Percentiles rank a stretch among this genome's conserved stretches.
phyloP scores from a whole-genome alignment of 2,888 invertebrate species.

The Sthenelais limicola region DNA sequence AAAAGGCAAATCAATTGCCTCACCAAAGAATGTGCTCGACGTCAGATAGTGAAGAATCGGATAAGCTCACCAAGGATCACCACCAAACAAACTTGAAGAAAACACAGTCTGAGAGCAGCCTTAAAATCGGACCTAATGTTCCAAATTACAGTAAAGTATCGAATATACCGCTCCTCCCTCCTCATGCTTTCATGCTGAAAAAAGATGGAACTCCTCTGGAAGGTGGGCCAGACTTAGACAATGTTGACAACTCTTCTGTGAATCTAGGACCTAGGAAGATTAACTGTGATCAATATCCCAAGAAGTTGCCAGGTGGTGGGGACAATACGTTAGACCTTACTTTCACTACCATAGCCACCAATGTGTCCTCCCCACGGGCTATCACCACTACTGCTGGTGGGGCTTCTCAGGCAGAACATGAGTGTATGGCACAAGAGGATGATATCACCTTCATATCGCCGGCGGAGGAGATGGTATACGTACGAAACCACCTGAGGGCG shows the following conservation, averaged over 20 bases:
- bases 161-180: background rate
- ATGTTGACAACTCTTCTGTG: too few species aligned
- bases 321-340: constrained; percentile 10
- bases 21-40: too few species aligned
- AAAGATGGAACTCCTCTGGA: constrained; percentile 9
- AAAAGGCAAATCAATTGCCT: too few species aligned
- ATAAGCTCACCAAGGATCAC: too few species aligned
- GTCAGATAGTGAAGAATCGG: too few species aligned
- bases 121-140: too few species aligned
- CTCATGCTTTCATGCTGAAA: constrained; percentile 4
- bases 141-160: background rate
- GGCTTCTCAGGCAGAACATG: constrained; percentile 4
- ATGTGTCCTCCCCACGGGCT: background rate
- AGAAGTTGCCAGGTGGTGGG: background rate
- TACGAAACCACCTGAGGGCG: constrained; percentile 16
- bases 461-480: constrained; percentile 39
- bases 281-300: too few species aligned
- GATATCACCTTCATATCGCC: background rate
- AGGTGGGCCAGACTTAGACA: too few species aligned
- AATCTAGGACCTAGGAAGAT: too few species aligned
- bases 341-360: background rate
- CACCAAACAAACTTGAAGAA: too few species aligned
- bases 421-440: constrained; percentile 15
- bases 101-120: too few species aligned
- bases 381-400: too few species aligned